Evolutionary conservation across 2,113 vertebrate genomes (phyloP), one percentile per base, ranked within the genome.

Genomic region (Mola mola): DNA sequence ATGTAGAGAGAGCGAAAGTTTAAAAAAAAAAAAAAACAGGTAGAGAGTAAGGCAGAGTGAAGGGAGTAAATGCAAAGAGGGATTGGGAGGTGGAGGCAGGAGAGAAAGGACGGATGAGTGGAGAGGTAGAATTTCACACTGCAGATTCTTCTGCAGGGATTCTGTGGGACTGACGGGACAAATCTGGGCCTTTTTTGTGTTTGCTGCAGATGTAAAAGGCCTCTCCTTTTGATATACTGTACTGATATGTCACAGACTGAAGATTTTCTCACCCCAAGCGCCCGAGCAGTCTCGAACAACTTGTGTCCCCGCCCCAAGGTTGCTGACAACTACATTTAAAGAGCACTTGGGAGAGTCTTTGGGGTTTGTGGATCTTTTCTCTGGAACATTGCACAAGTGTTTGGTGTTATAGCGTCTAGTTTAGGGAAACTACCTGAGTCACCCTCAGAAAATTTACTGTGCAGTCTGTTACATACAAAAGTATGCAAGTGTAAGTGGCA

Each of bases 201-300:
- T 51, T 58, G 66, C 59, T 75, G 66, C 49, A 62, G 33, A 53
- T 72, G 26, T 72, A 52, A 78, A 75, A 52, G 29, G 25, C 24
- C 31, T 57, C 36, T 11, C 49, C 41, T 44, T 52, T 12, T 29
- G 33, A 72, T 47, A 12, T 33, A 65, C 51, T 49, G 77, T 33
- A 65, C 51, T 49, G 77, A 75, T 43, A 49, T 24, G 50, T 66
- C 15, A 44, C 31, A 69, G 29, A n/a, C n/a, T n/a, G n/a, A n/a
- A n/a, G n/a, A n/a, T n/a, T n/a, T n/a, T n/a, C n/a, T n/a, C n/a
- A n/a, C n/a, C n/a, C n/a, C n/a, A n/a, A n/a, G n/a, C n/a, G n/a
- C n/a, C n/a, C n/a, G n/a, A n/a, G n/a, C n/a, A n/a, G n/a, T n/a
- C n/a, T n/a, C n/a, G n/a, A n/a, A n/a, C n/a, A n/a, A n/a, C n/a